Evolutionary conservation across 92 coral and sea anemone genomes (phyloP), one percentile per base, ranked within the genome.

Genomic region (Galaxea fascicularis): DNA sequence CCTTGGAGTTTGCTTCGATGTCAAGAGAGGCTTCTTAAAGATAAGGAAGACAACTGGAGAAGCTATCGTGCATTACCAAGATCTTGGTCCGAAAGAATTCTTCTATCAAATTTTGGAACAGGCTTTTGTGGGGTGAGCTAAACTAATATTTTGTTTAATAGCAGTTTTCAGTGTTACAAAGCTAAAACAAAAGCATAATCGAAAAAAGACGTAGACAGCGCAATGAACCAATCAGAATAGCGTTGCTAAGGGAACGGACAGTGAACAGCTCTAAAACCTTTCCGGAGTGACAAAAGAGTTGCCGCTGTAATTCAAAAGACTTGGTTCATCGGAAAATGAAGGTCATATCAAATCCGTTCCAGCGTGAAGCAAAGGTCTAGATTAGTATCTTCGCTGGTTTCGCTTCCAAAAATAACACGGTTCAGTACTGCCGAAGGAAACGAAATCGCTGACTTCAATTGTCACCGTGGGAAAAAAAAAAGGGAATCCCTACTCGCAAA

Each of bases 31-130:
- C 20, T 65, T 21, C 17, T 8, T 65, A 17, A 26, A 15, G 71
- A 29, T 65, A 26, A 18, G 17, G 71, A 65, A 65, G 71, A 27
- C 71, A 15, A 65, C 71, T 13, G 71, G 71, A 65, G 71, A 65
- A 16, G 20, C 22, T 8, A 65, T 65, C 12, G 12, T 65, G 9
- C 41, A n/a, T 15, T 16, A 65, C 71, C 71, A 29, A 13, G 71
- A 65, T 65, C 71, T 65, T 65, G 39, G 41, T 30, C 41, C 39
- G 18, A 29, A 65, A 17, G 30, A 27, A 10, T 65, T 65, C 45
- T 65, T 65, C 16, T 29, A 65, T 31, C 71, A 65, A 65, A 45
- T 65, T 26, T 28, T 65, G 71, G 71, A 65, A n/a, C 41, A 10
- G 45, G 20, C 71, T 15, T 65, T 65, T 16, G 20, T 65, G 30